phyloP scores from a whole-genome alignment of 2,888 invertebrate species.

The Erebia epiphron region DNA sequence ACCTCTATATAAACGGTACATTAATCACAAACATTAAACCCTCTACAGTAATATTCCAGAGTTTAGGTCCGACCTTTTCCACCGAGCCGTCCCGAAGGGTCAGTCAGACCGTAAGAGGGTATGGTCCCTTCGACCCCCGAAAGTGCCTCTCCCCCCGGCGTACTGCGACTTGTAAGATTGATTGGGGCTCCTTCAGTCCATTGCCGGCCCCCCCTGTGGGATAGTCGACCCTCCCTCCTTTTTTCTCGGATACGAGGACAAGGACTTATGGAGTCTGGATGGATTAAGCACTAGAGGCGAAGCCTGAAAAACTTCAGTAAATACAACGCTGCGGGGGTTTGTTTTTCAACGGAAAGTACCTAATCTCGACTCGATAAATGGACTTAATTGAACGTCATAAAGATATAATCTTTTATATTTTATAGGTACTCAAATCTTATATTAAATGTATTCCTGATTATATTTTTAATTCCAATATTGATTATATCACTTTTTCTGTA shows the following conservation, averaged over 20 bases:
- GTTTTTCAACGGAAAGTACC: constrained; percentile 11
- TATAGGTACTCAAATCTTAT: no score
- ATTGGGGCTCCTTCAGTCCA: constrained; percentile 84
- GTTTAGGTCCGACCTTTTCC: constrained; percentile 72
- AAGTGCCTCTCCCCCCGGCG: constrained; percentile 57
- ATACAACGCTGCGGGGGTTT: background rate
- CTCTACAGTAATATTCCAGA: constrained; percentile 50
- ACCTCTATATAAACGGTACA: constrained; percentile 41
- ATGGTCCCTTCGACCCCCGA: constrained; percentile 75
- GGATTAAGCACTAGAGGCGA: constrained; percentile 39
- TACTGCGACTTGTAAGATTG: constrained; percentile 83
- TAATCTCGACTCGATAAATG: background rate
- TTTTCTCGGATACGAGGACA: constrained; percentile 70
- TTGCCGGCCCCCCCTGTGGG: constrained; percentile 75
- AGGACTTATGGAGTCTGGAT: constrained; percentile 64
- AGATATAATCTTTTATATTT: no score
- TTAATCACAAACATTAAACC: constrained; percentile 48
- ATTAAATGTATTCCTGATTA: no score
- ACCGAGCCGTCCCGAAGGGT: constrained; percentile 68
- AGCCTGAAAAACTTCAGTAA: constrained; percentile 17
- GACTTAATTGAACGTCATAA: background rate
- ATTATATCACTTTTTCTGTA: no score
- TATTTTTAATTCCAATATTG: no score
- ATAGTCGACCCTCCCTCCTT: constrained; percentile 77
- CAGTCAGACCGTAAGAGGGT: constrained; percentile 79